Evolutionary conservation across 2,888 invertebrate species (phyloP).

Genomic region (Alloplasta piceator): DNA sequence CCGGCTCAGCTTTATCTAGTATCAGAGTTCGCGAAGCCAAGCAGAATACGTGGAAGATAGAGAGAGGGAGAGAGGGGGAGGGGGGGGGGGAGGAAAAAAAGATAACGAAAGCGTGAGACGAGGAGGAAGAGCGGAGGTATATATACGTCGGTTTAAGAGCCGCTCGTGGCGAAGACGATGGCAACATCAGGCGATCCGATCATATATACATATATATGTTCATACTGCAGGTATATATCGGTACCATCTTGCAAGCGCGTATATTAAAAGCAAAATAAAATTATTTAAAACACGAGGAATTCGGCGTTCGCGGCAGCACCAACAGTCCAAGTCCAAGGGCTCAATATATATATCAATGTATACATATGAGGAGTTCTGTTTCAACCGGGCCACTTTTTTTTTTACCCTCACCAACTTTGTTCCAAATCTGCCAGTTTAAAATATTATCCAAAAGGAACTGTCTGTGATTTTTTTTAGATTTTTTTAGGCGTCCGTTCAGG

Average conservation of each 20-base stretch:
- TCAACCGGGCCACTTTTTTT: no score
- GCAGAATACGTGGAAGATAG: background rate
- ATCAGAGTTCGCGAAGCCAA: constrained; percentile 39
- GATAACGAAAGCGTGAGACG: constrained; percentile 15
- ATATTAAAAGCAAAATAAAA: constrained; percentile 80
- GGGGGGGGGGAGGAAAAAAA: background rate
- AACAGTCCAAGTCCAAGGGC: background rate
- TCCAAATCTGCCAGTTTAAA: no score
- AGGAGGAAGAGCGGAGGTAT: background rate
- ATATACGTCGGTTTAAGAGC: constrained; percentile 70
- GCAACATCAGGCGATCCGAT: constrained; percentile 71
- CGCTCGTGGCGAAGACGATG: constrained; percentile 66
- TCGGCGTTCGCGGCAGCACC: constrained; percentile 68
- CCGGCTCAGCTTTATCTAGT: constrained; percentile 48
- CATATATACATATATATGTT: constrained; percentile 45
- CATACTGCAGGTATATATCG: background rate
- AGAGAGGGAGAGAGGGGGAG: background rate
- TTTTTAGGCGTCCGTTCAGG: no score
- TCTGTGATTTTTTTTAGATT: no score
- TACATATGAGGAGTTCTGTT: no score
- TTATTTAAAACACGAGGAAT: constrained; percentile 78
- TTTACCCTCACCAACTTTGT: no score
- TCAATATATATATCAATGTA: no score
- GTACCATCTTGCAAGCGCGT: constrained; percentile 46
- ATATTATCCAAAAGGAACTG: no score